These are phyloP conservation scores for Morone chrysops DNA, from an alignment of 2,113 vertebrate genomes.

Conservation along the genomic window DNA sequence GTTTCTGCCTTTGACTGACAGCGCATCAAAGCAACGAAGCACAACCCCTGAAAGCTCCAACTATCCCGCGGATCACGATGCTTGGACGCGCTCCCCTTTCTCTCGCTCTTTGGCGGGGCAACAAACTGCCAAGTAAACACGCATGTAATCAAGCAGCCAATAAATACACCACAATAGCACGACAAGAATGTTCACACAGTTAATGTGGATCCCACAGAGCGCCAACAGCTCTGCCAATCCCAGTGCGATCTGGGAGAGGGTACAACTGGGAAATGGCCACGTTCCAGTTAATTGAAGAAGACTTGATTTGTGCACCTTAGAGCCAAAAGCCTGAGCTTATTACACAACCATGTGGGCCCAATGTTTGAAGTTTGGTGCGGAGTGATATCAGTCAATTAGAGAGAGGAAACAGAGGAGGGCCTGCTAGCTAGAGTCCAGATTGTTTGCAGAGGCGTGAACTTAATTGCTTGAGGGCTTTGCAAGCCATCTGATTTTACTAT, in stretches of 20 bases:
- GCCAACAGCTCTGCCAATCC: slow-evolving; percentile 64
- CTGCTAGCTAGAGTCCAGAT: slow-evolving; percentile 13
- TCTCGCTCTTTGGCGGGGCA: slow-evolving; percentile 39
- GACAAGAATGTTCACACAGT: slow-evolving; percentile 81
- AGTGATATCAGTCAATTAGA: slow-evolving; percentile 39
- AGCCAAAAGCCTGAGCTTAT: slow-evolving; percentile 42
- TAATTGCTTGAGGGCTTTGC: slow-evolving; percentile 43
- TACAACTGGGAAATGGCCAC: slow-evolving; percentile 32
- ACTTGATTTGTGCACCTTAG: slow-evolving; percentile 39
- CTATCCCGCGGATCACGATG: slow-evolving; percentile 25
- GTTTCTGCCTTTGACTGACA: slow-evolving; percentile 51
- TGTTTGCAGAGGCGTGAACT: slow-evolving; percentile 47
- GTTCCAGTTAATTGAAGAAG: slow-evolving; percentile 51
- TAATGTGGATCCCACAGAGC: slow-evolving; percentile 55
- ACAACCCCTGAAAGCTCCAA: slow-evolving; percentile 38
- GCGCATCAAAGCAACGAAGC: slow-evolving; percentile 17
- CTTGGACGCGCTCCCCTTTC: slow-evolving; percentile 35
- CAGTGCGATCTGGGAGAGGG: slow-evolving; percentile 39
- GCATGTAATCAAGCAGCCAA: slow-evolving; percentile 64
- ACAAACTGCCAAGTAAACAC: slow-evolving; percentile 75
- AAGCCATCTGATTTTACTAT: slow-evolving; percentile 54
- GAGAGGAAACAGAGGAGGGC: slow-evolving; percentile 49
- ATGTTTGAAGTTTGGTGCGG: slow-evolving; percentile 23
- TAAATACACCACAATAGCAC: slow-evolving; percentile 70
- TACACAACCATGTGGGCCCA: slow-evolving; percentile 38